Percentiles rank a stretch among this genome's conserved stretches.
Conservation (phyloP, 2,113 vertebrate species). For the Cyprinodon variegatus region DNA sequence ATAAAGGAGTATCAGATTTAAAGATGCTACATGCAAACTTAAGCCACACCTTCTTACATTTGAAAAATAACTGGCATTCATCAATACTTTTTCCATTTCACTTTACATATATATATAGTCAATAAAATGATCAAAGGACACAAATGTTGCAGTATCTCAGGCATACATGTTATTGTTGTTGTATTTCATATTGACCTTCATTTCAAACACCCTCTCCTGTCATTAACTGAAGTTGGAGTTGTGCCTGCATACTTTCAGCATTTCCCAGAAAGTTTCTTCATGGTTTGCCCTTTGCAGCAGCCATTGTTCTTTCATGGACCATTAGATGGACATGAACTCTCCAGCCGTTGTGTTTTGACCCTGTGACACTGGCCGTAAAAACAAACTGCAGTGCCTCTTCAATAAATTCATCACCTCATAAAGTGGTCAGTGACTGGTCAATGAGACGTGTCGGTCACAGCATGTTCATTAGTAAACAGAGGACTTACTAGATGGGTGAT, state of each 20-base stretch:
- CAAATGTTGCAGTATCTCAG: neutral
- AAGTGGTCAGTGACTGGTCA: constrained; percentile 75
- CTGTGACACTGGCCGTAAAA: constrained; percentile 75
- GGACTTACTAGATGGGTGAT: constrained; percentile 20
- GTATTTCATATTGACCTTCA: constrained; percentile 21
- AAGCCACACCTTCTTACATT: neutral
- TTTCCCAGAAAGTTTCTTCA: constrained; percentile 36
- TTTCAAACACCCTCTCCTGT: neutral
- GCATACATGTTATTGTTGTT: constrained; percentile 1
- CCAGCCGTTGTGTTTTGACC: constrained; percentile 79
- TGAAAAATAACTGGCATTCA: neutral
- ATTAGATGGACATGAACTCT: constrained; percentile 85
- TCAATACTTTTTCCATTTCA: neutral
- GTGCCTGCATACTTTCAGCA: constrained; percentile 4
- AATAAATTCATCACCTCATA: constrained; percentile 84
- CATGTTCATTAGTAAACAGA: constrained; percentile 15
- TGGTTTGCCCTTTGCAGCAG: constrained; percentile 45
- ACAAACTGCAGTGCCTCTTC: constrained; percentile 77
- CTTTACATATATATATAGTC: too few relatives aligned
- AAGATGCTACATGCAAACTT: too few relatives aligned
- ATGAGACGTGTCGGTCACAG: constrained; percentile 64
- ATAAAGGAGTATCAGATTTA: too few relatives aligned
- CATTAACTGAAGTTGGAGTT: constrained; percentile 25
- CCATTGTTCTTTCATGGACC: constrained; percentile 79
- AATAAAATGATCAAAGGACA: neutral